Evolutionary conservation across 2,797 vertebrate species (phyloP).

Genomic region (Mastacembelus armatus): DNA sequence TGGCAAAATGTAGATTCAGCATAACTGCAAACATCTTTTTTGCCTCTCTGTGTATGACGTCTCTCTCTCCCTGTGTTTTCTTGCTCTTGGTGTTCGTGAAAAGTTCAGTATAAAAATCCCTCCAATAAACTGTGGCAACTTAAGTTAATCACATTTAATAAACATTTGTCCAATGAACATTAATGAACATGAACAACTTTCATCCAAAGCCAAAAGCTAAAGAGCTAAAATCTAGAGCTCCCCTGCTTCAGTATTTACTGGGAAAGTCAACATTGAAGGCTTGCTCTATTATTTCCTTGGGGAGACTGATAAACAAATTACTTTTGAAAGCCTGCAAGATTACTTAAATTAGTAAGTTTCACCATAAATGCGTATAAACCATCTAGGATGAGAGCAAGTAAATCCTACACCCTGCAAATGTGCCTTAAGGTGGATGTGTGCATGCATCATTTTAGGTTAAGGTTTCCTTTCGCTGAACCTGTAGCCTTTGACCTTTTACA

Average conservation of each 20-base stretch:
- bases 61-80: not conserved
- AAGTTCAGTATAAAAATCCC: not conserved
- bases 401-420: conserved; percentile 12
- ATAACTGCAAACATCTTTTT: too few species aligned
- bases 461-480: too few species aligned
- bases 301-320: conserved; percentile 46
- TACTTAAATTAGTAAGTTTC: conserved; percentile 36
- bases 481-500: too few species aligned
- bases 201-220: conserved; percentile 56
- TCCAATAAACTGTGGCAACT: conserved; percentile 27
- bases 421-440: conserved; percentile 1
- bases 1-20: too few species aligned
- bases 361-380: conserved; percentile 27
- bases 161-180: conserved; percentile 69
- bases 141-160: conserved; percentile 23
- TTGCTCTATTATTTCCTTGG: conserved; percentile 30
- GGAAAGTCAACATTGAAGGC: conserved; percentile 52
- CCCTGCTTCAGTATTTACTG: conserved; percentile 47
- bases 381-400: conserved; percentile 9
- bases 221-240: conserved; percentile 35
- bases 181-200: conserved; percentile 58
- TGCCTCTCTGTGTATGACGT: too few species aligned
- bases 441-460: too few species aligned
- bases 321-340: conserved; percentile 58
- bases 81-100: conserved; percentile 10